phyloP scores from a whole-genome alignment of 2,113 vertebrate genomes.

The Clupea harengus region DNA sequence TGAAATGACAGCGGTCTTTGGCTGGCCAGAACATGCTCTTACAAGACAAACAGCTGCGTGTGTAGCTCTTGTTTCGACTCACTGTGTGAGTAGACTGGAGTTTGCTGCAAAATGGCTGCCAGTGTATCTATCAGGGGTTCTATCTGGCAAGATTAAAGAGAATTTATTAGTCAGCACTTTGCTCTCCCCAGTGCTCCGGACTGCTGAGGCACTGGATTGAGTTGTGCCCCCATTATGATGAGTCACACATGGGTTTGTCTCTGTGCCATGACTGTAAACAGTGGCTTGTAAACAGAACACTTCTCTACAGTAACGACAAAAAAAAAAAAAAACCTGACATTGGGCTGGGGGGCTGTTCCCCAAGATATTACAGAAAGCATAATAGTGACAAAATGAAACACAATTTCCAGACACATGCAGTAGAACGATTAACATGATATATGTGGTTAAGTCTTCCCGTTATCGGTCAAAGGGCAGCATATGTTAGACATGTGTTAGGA shows the following conservation, averaged over 20 bases:
- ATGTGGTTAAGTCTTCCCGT: not conserved
- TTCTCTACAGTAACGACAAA: not conserved
- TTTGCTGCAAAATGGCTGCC: constrained; percentile 12
- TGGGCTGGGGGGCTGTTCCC: not conserved
- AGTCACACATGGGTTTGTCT: not conserved
- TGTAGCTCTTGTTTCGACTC: not conserved
- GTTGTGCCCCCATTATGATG: not conserved
- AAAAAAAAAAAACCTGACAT: not conserved
- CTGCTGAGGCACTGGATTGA: constrained; percentile 4
- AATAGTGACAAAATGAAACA: not conserved
- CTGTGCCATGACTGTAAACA: constrained; percentile 9
- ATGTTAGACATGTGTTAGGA: not conserved
- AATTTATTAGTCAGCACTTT: constrained; percentile 17
- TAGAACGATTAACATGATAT: not conserved
- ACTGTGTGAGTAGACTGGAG: not conserved
- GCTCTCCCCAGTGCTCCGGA: not conserved
- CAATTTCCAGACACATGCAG: not conserved
- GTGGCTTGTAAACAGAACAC: not conserved
- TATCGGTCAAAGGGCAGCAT: not conserved
- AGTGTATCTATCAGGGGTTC: constrained; percentile 6
- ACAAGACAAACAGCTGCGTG: constrained; percentile 19
- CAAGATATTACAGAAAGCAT: not conserved
- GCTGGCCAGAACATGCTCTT: constrained; percentile 58
- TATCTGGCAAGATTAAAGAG: constrained; percentile 15
- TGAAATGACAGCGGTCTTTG: constrained; percentile 49